Conservation (phyloP, 23 tunicate genomes). For the Diplosoma virens region DNA sequence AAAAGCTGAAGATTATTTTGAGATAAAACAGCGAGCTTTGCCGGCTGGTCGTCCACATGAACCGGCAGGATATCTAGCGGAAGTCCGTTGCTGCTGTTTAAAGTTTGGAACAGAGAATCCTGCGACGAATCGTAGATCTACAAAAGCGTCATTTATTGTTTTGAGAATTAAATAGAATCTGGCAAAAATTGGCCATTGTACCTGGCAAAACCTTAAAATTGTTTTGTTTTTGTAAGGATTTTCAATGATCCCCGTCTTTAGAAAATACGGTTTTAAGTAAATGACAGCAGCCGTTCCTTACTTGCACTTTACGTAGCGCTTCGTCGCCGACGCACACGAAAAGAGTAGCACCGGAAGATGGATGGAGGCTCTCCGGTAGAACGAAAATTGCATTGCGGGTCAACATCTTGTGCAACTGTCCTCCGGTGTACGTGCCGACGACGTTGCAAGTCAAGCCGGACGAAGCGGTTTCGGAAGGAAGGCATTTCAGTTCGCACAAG, state of each 20-base stretch:
- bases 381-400: conserved; percentile 58
- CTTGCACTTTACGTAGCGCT: conserved; percentile 50
- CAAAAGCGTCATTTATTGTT: background rate
- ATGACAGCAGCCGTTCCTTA: no score
- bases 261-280: no score
- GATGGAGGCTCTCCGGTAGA: no score
- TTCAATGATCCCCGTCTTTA: no score
- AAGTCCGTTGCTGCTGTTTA: conserved; percentile 40
- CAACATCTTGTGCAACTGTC: conserved; percentile 61
- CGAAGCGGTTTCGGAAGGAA: background rate
- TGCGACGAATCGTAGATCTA: conserved; percentile 49
- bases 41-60: conserved; percentile 2
- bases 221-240: no score
- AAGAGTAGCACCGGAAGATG: background rate
- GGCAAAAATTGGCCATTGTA: no score
- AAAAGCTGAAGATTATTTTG: conserved; percentile 26
- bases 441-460: conserved; percentile 37
- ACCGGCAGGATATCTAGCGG: conserved; percentile 53
- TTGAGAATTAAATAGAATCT: no score
- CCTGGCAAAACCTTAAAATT: no score
- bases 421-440: conserved; percentile 50
- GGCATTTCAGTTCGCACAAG: conserved; percentile 46
- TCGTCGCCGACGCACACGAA: conserved; percentile 73
- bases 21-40: conserved; percentile 44
- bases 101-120: conserved; percentile 32